These are phyloP conservation scores for Hylaea fasciaria DNA, from an alignment of 2,888 invertebrate species.

Conservation along the genomic window DNA sequence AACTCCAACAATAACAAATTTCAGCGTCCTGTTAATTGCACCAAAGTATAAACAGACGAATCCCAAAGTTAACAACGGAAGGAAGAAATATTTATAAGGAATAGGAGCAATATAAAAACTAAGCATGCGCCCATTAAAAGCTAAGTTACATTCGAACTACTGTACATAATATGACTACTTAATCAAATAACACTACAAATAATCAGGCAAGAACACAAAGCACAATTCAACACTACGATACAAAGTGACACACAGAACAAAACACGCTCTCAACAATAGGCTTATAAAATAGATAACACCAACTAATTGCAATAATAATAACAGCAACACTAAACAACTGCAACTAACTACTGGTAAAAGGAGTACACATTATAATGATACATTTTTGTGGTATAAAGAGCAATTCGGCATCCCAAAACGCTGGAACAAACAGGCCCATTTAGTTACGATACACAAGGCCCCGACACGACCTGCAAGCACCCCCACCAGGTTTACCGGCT, in stretches of 20 bases:
- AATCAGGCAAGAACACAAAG: constrained; percentile 9
- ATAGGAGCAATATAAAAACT: constrained; percentile 6
- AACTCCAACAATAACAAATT: not conserved
- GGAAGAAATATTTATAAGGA: not conserved
- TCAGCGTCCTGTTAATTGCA: not conserved
- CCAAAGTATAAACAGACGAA: not conserved
- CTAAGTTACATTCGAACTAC: not conserved
- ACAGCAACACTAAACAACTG: constrained; percentile 9
- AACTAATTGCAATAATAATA: not conserved
- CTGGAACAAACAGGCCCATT: constrained; percentile 31
- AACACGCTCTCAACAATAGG: constrained; percentile 23
- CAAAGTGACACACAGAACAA: constrained; percentile 24
- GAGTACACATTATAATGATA: constrained; percentile 8
- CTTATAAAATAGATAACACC: constrained; percentile 8
- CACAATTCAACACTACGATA: constrained; percentile 20
- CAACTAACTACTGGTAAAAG: constrained; percentile 27
- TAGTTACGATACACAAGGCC: constrained; percentile 28
- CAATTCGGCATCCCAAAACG: constrained; percentile 32
- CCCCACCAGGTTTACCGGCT: constrained; percentile 57
- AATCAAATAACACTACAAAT: constrained; percentile 4
- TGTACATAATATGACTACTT: not conserved
- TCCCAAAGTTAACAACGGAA: not conserved
- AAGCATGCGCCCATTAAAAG: constrained; percentile 26
- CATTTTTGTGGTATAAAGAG: not conserved
- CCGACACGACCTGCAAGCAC: constrained; percentile 61